Percentiles rank a stretch among this genome's conserved stretches.
phyloP scores from a whole-genome alignment of 1,140 invertebrate genomes.

The Magallana angulata region DNA sequence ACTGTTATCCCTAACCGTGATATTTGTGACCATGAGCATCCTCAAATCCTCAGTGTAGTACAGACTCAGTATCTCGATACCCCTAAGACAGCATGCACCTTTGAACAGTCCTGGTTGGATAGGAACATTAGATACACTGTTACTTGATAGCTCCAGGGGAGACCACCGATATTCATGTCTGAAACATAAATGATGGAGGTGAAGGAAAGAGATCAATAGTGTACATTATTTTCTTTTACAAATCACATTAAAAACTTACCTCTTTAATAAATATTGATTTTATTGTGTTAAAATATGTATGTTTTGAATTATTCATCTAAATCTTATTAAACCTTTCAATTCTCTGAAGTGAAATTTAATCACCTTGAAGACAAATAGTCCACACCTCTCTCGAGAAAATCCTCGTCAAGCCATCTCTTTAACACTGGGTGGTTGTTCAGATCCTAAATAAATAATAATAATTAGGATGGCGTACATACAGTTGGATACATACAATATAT shows the following conservation, averaged over 20 bases:
- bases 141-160: not conserved
- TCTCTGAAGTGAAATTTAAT: too few relatives aligned
- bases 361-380: not conserved
- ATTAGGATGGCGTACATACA: too few relatives aligned
- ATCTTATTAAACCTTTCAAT: too few relatives aligned
- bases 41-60: conserved; percentile 38
- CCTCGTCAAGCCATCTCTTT: not conserved
- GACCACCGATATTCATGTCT: conserved; percentile 46
- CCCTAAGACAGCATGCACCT: conserved; percentile 59
- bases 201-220: not conserved
- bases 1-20: conserved; percentile 40
- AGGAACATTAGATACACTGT: conserved; percentile 36
- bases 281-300: not conserved
- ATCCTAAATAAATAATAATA: not conserved
- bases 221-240: not conserved
- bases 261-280: not conserved
- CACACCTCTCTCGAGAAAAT: not conserved
- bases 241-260: too few relatives aligned
- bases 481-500: too few relatives aligned
- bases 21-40: conserved; percentile 37
- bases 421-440: not conserved
- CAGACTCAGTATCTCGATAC: conserved; percentile 55
- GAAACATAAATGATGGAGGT: not conserved
- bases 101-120: conserved; percentile 60
- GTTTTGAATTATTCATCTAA: not conserved